Conservation (phyloP, 2,888 invertebrate species). For the Neria commutata region DNA sequence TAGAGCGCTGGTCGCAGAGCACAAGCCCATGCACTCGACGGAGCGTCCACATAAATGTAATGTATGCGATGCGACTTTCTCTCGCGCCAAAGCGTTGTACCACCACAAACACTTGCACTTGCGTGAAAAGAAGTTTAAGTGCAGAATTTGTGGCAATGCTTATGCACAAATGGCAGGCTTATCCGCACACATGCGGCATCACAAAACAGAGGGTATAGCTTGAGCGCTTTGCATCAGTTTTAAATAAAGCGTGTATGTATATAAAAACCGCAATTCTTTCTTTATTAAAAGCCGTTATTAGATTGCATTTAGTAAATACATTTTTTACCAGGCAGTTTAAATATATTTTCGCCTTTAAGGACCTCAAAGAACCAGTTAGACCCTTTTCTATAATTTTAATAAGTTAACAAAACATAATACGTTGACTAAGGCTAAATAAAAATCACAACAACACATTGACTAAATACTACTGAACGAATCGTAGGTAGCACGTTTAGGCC, state of each 20-base stretch:
- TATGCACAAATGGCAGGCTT: conserved; percentile 49
- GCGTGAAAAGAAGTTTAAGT: conserved; percentile 42
- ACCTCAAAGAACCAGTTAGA: too few relatives aligned
- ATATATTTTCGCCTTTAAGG: too few relatives aligned
- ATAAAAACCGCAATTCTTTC: too few relatives aligned
- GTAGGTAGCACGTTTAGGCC: conserved; percentile 42
- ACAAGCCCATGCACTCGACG: conserved; percentile 38
- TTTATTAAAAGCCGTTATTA: too few relatives aligned
- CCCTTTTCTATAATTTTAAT: neutral
- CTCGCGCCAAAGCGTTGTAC: conserved; percentile 42
- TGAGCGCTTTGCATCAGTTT: too few relatives aligned
- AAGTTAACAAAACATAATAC: neutral
- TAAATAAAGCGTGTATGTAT: too few relatives aligned
- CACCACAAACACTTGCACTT: conserved; percentile 43
- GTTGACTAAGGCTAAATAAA: conserved; percentile 1
- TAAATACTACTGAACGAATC: conserved; percentile 2
- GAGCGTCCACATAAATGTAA: conserved; percentile 34
- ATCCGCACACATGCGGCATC: conserved; percentile 48
- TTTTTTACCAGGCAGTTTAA: too few relatives aligned
- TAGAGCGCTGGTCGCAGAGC: conserved; percentile 36
- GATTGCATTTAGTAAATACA: too few relatives aligned
- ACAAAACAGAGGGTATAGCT: too few relatives aligned
- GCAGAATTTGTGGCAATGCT: conserved; percentile 39
- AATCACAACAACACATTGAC: neutral
- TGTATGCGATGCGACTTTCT: conserved; percentile 42